These are phyloP conservation scores for Acholoe squamosa DNA, from an alignment of 2,888 invertebrate genomes.

Conservation along the genomic window DNA sequence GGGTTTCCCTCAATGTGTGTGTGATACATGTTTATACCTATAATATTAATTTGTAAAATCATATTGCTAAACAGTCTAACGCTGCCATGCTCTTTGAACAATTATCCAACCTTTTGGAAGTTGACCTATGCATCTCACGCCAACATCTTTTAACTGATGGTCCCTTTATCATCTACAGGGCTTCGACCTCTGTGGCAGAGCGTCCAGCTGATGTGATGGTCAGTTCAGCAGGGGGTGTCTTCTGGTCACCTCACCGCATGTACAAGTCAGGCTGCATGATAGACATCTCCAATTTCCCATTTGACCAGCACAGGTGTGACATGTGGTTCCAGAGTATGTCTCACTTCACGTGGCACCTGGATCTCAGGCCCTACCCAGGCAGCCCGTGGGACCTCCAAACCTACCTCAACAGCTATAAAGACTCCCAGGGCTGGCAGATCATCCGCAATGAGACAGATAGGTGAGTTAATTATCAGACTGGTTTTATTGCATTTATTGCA, in stretches of 20 bases:
- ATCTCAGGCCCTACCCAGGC: constrained; percentile 30
- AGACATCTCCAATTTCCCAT: constrained; percentile 66
- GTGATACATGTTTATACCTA: too few species aligned
- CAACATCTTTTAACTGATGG: too few species aligned
- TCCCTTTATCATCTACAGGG: constrained; percentile 42
- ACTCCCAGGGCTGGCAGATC: constrained; percentile 65
- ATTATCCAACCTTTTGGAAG: too few species aligned
- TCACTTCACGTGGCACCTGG: constrained; percentile 44
- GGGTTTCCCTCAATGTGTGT: too few species aligned
- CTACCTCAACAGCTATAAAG: constrained; percentile 62
- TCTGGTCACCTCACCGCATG: constrained; percentile 64
- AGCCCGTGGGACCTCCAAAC: constrained; percentile 65
- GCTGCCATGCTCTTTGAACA: too few species aligned
- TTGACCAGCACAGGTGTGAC: constrained; percentile 64
- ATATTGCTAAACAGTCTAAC: too few species aligned
- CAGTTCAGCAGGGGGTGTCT: constrained; percentile 57
- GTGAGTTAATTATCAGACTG: constrained; percentile 13
- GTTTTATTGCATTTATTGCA: too few species aligned
- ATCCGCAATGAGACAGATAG: constrained; percentile 62
- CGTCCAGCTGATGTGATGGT: constrained; percentile 63
- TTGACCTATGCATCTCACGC: too few species aligned
- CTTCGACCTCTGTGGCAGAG: constrained; percentile 40
- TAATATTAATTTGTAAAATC: too few species aligned
- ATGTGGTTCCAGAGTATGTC: constrained; percentile 65
- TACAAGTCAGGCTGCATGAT: constrained; percentile 65